phyloP scores from a whole-genome alignment of 2,888 invertebrate species.

The Eristalinus aeneus region DNA sequence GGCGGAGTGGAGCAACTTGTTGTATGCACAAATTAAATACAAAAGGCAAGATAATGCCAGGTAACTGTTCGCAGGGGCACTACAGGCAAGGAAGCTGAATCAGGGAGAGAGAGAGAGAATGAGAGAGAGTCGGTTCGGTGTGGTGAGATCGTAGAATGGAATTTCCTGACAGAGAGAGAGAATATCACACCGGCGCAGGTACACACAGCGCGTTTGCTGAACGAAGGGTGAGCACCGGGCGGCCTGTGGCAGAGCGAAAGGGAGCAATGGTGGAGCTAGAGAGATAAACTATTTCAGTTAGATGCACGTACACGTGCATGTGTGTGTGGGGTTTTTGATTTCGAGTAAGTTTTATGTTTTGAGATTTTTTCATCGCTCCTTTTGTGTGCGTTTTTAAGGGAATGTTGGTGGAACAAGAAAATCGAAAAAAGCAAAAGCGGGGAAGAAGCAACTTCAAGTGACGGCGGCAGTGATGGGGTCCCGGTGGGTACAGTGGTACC shows the following conservation, averaged over 20 bases:
- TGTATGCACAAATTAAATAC: conserved; percentile 70
- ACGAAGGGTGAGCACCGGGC: conserved; percentile 10
- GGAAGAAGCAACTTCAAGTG: background rate
- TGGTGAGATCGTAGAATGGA: conserved; percentile 66
- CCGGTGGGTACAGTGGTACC: background rate
- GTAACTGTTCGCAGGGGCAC: conserved; percentile 59
- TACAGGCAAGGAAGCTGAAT: conserved; percentile 24
- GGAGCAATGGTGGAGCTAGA: conserved; percentile 38
- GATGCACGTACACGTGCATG: no score
- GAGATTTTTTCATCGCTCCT: conserved; percentile 15
- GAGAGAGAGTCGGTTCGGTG: conserved; percentile 10
- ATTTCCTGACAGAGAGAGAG: conserved; percentile 50
- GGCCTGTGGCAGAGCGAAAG: background rate
- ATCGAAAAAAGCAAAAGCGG: conserved; percentile 7
- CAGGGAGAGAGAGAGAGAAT: conserved; percentile 32
- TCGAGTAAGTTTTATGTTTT: conserved; percentile 55
- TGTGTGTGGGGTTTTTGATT: conserved; percentile 45
- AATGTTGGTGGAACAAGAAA: conserved; percentile 50
- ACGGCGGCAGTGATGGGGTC: background rate
- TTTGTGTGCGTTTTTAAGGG: conserved; percentile 20
- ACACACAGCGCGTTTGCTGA: background rate
- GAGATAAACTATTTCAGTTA: conserved; percentile 61
- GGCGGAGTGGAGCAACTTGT: conserved; percentile 54
- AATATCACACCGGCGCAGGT: conserved; percentile 30
- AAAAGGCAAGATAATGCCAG: conserved; percentile 70